Percentiles rank a stretch among this genome's conserved stretches.
Conservation (phyloP, 2,797 vertebrate genomes). For the Leptodactylus fallax region DNA sequence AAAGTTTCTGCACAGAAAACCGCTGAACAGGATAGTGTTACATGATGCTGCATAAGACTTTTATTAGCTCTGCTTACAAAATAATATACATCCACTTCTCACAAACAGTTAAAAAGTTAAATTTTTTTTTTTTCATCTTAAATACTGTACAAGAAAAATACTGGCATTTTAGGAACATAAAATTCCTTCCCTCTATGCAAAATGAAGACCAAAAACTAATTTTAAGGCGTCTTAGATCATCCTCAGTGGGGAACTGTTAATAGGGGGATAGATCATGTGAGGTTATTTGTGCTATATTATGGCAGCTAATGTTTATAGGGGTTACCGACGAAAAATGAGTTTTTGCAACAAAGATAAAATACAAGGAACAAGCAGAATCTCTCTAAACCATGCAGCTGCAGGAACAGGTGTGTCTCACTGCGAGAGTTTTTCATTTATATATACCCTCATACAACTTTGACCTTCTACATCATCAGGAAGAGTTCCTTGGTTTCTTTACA, state of each 20-base stretch:
- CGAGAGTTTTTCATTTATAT: no score
- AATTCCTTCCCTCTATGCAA: slow-evolving; percentile 42
- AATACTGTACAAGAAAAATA: slow-evolving; percentile 65
- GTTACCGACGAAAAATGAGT: background rate
- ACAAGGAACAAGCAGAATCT: no score
- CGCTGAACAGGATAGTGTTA: background rate
- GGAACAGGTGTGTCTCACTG: no score
- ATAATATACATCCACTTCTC: slow-evolving; percentile 63
- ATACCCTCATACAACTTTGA: background rate
- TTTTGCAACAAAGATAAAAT: background rate
- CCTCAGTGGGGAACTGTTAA: background rate
- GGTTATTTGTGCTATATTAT: slow-evolving; percentile 57
- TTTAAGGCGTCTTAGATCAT: slow-evolving; percentile 61
- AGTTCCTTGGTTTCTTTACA: background rate
- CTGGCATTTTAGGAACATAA: slow-evolving; percentile 62
- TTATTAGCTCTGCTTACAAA: slow-evolving; percentile 74
- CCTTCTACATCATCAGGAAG: background rate
- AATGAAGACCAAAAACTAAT: slow-evolving; percentile 26
- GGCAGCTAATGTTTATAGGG: background rate
- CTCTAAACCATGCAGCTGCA: no score
- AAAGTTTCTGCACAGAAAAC: background rate
- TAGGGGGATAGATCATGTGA: slow-evolving; percentile 25
- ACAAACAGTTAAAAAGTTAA: slow-evolving; percentile 66
- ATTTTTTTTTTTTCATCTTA: slow-evolving; percentile 58
- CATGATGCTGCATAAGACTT: slow-evolving; percentile 64